Conservation (phyloP, 1,140 invertebrate species). For the Belonocnema kinseyi region DNA sequence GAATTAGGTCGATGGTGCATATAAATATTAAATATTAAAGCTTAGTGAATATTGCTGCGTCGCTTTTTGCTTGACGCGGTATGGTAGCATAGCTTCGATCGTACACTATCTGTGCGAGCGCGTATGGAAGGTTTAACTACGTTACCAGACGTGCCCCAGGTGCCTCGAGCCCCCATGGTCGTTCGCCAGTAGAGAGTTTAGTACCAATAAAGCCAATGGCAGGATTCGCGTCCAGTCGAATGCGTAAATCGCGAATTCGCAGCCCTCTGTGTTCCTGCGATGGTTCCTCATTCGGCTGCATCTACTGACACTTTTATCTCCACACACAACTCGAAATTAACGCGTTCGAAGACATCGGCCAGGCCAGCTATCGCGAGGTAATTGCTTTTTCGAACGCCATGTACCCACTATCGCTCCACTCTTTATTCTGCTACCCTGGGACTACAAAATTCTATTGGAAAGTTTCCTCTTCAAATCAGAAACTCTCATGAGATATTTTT, state of each 20-base stretch:
- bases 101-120: conserved; percentile 37
- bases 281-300: conserved; percentile 35
- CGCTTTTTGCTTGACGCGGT: neutral
- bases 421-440: neutral
- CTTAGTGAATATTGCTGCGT: conserved; percentile 10
- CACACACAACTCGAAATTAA: conserved; percentile 47
- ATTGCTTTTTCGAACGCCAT: neutral
- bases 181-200: conserved; percentile 63
- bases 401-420: neutral
- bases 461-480: too few relatives aligned
- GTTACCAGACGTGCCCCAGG: conserved; percentile 61
- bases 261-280: conserved; percentile 28
- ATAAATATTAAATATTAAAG: neutral
- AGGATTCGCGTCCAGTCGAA: conserved; percentile 55
- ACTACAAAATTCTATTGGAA: neutral
- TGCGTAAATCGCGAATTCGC: conserved; percentile 58
- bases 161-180: conserved; percentile 52
- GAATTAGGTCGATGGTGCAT: neutral
- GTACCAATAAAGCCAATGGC: conserved; percentile 65
- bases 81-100: neutral
- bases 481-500: too few relatives aligned
- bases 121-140: conserved; percentile 53
- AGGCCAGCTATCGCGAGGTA: neutral
- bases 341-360: conserved; percentile 47
- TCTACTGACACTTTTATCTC: conserved; percentile 49